Evolutionary conservation across 2,797 vertebrate species (phyloP).

Genomic region (Siniperca obscura): DNA sequence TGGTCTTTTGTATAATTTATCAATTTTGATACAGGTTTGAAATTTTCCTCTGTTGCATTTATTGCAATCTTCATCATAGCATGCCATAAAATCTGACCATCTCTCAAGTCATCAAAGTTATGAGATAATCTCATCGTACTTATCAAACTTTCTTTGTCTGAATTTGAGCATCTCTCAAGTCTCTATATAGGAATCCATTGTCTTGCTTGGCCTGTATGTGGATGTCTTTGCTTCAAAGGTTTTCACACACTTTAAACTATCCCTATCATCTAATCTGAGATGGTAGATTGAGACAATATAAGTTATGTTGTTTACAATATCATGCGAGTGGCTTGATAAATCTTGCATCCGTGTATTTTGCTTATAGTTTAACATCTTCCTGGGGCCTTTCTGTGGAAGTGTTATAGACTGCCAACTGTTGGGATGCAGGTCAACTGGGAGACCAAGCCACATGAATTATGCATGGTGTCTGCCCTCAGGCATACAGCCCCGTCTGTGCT

Average conservation of each 20-base stretch:
- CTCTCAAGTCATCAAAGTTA: background rate
- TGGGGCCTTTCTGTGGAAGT: constrained; percentile 64
- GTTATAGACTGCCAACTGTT: constrained; percentile 76
- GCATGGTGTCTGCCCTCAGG: constrained; percentile 69
- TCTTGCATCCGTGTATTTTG: constrained; percentile 59
- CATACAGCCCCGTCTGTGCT: constrained; percentile 79
- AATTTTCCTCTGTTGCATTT: background rate
- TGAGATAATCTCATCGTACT: constrained; percentile 2
- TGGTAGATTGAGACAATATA: constrained; percentile 18
- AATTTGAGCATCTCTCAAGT: background rate
- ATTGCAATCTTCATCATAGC: background rate
- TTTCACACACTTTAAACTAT: constrained; percentile 23
- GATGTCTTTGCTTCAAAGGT: constrained; percentile 32
- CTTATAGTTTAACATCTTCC: constrained; percentile 59
- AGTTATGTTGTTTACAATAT: constrained; percentile 39
- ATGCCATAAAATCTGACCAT: background rate
- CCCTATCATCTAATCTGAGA: constrained; percentile 8
- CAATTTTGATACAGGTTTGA: background rate
- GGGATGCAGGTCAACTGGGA: constrained; percentile 75
- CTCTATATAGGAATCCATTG: background rate
- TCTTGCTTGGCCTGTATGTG: background rate
- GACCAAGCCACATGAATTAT: constrained; percentile 77
- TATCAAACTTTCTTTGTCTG: constrained; percentile 2
- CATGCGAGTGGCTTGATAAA: constrained; percentile 54
- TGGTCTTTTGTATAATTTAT: background rate